Percentiles rank a stretch among this genome's conserved stretches.
These are phyloP conservation scores for Pyralis farinalis DNA, from an alignment of 2,888 invertebrate species.

Conservation along the genomic window DNA sequence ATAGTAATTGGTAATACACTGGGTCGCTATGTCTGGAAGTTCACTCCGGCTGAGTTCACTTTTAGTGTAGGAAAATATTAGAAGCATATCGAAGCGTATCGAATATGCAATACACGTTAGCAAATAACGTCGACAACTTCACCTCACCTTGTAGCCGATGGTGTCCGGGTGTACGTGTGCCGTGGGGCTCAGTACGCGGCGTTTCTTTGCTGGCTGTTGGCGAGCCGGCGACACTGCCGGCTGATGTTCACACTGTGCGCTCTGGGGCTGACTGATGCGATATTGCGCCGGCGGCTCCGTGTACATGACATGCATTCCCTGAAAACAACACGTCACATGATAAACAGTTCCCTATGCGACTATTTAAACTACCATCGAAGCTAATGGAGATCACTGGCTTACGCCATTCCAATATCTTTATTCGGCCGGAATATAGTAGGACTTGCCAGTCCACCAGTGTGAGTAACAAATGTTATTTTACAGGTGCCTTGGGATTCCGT, in stretches of 20 bases:
- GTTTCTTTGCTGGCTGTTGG: slow-evolving; percentile 66
- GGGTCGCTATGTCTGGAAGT: not conserved
- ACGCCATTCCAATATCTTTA: too few relatives aligned
- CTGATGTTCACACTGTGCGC: slow-evolving; percentile 55
- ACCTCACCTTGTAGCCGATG: slow-evolving; percentile 66
- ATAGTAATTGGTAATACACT: not conserved
- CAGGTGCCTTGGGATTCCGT: too few relatives aligned
- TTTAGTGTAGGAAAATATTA: not conserved
- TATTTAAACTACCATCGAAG: too few relatives aligned
- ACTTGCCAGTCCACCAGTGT: too few relatives aligned
- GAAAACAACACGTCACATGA: slow-evolving; percentile 20
- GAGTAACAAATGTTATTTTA: too few relatives aligned
- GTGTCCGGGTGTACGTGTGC: slow-evolving; percentile 40
- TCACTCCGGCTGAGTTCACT: not conserved
- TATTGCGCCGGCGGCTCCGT: slow-evolving; percentile 78
- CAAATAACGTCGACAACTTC: too few relatives aligned
- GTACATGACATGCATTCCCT: slow-evolving; percentile 95
- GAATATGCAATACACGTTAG: too few relatives aligned
- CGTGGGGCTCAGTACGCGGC: slow-evolving; percentile 61
- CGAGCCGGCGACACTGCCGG: slow-evolving; percentile 64
- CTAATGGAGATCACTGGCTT: too few relatives aligned
- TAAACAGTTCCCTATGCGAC: too few relatives aligned
- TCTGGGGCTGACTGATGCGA: slow-evolving; percentile 69
- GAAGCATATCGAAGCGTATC: too few relatives aligned
- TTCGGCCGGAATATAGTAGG: too few relatives aligned